A percentile compares a stretch with the other conserved stretches of the same genome.
Conservation (phyloP, 2,888 invertebrate genomes). For the Agrypnus murinus region DNA sequence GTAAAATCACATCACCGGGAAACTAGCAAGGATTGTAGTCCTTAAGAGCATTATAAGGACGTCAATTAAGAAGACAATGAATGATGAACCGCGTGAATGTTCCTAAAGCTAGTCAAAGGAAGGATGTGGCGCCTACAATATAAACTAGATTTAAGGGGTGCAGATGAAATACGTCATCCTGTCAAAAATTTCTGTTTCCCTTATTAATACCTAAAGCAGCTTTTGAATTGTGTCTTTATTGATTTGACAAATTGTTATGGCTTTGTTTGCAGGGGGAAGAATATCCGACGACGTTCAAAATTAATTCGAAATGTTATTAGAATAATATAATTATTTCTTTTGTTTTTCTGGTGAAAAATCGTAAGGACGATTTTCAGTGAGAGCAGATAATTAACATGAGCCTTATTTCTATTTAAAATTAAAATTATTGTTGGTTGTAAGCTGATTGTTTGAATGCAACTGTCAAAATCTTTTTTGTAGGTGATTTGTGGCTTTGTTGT, state of each 20-base stretch:
- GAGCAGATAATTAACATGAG: too few species aligned
- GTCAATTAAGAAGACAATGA: constrained; percentile 48
- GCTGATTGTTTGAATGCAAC: too few species aligned
- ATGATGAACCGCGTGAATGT: constrained; percentile 43
- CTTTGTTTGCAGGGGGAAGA: constrained; percentile 5
- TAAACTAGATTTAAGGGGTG: constrained; percentile 35
- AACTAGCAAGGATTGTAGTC: constrained; percentile 36
- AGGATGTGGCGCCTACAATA: constrained; percentile 38
- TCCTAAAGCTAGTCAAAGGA: constrained; percentile 43
- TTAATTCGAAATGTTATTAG: too few species aligned
- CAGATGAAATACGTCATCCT: constrained; percentile 42
- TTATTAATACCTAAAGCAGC: constrained; percentile 29
- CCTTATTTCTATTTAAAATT: too few species aligned
- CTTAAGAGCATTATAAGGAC: constrained; percentile 45
- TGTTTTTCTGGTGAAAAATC: too few species aligned
- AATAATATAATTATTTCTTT: too few species aligned
- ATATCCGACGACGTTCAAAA: too few species aligned
- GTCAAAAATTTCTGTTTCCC: constrained; percentile 38
- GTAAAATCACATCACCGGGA: constrained; percentile 40
- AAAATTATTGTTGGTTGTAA: too few species aligned
- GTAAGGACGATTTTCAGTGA: too few species aligned
- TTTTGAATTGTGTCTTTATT: constrained; percentile 28
- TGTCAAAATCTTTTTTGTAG: too few species aligned
- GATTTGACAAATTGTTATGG: constrained; percentile 35
- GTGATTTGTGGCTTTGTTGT: too few species aligned